These are phyloP conservation scores for Notarius quadriscutis DNA, from an alignment of 2,113 vertebrate species.

Conservation along the genomic window DNA sequence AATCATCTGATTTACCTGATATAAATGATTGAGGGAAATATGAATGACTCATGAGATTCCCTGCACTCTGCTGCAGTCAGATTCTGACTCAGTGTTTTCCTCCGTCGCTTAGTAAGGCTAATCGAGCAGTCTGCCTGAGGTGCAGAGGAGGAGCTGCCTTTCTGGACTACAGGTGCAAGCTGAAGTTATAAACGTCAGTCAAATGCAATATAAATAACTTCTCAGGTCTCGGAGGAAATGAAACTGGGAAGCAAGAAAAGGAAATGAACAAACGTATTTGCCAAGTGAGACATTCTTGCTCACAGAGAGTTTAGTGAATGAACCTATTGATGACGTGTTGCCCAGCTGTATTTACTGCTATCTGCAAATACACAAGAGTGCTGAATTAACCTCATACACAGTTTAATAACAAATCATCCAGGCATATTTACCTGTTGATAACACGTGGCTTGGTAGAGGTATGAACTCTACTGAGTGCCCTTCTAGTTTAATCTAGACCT, in stretches of 20 bases:
- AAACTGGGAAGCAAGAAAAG: neutral
- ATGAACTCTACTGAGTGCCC: too few species aligned
- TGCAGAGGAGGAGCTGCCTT: neutral
- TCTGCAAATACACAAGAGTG: neutral
- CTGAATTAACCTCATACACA: neutral
- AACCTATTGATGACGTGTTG: neutral
- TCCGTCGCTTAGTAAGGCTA: neutral
- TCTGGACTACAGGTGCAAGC: neutral
- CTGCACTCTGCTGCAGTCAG: neutral
- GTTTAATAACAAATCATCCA: too few species aligned
- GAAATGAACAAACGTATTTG: neutral
- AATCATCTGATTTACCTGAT: neutral
- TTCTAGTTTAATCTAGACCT: neutral
- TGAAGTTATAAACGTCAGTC: neutral
- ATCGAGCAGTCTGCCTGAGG: neutral
- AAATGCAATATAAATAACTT: neutral
- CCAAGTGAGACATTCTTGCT: neutral
- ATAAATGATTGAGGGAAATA: neutral
- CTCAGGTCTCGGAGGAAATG: neutral
- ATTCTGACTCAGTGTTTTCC: neutral
- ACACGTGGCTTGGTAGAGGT: too few species aligned
- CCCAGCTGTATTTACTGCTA: neutral
- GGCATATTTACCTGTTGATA: too few species aligned
- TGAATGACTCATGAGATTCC: slow-evolving; percentile 1
- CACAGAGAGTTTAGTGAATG: neutral